Evolutionary conservation across 2,797 vertebrate genomes (phyloP).

Genomic region (Chaenodraco wilsoni): DNA sequence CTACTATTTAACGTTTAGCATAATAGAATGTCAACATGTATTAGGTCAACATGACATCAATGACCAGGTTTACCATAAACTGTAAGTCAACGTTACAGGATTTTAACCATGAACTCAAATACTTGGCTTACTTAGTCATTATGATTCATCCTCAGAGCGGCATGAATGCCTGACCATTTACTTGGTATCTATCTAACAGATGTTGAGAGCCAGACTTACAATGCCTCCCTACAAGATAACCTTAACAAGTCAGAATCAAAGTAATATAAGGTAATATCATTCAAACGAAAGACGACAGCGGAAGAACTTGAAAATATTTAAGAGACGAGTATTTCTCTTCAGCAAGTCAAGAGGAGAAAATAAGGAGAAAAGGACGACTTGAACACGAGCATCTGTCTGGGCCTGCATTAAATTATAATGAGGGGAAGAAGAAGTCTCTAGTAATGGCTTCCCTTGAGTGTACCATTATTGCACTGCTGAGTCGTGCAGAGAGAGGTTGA

Average conservation of each 20-base stretch:
- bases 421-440: slow-evolving; percentile 26
- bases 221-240: neutral
- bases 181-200: neutral
- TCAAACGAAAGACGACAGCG: neutral
- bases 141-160: neutral
- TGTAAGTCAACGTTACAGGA: neutral
- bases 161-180: neutral
- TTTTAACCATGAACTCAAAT: neutral
- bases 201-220: neutral
- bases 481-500: slow-evolving; percentile 1
- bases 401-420: slow-evolving; percentile 47
- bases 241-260: neutral
- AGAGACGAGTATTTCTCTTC: neutral
- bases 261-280: neutral
- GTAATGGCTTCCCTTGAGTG: slow-evolving; percentile 43
- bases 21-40: neutral
- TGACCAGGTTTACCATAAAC: neutral
- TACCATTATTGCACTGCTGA: neutral
- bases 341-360: neutral
- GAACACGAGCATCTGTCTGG: slow-evolving; percentile 23
- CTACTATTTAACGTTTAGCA: neutral
- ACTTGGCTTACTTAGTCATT: neutral
- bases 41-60: too few relatives aligned
- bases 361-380: neutral
- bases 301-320: neutral